Evolutionary conservation across 2,888 invertebrate genomes (phyloP), one percentile per base, ranked within the genome.

Genomic region (Philereme transversata): DNA sequence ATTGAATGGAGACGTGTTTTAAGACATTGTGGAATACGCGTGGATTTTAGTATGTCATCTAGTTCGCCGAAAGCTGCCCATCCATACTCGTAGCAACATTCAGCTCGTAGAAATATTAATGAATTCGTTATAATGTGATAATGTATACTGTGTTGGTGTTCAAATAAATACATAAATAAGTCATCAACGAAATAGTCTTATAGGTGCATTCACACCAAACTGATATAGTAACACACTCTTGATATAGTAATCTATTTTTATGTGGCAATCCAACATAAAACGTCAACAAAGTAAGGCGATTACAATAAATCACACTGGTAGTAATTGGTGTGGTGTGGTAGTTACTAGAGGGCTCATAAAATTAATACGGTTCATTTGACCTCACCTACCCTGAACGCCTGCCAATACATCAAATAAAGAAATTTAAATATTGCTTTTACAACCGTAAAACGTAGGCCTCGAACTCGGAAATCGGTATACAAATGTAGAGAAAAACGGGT

Each of bases 341-440:
- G 61, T 59, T 56, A 57, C 55, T 69, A 62, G 58, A 59, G 63
- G 52, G 62, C 58, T 69, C 71, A 59, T 76, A 72, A 77, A 76
- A 72, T 65, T 73, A 69, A 73, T 73, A 76, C 66, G 67, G 67
- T 60, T 65, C 62, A 68, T 75, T 73, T 68, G 65, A 69, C 68
- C 67, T 65, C 72, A 68, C 65, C 60, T 57, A 65, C 57, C 63
- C 71, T 60, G 70, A 65, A 65, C 53, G 57, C 58, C 62, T 67
- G 60, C 68, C 73, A 69, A 71, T 69, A 53, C 70, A 69, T 67
- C 68, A 71, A 69, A 69, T 66, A 68, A 70, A 60, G 50, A 60
- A 44, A 57, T 67, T 72, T 70, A 68, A 77, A 75, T 71, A 74
- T 71, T 68, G 58, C 65, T 64, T 64, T 53, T 61, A 57, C 51